Evolutionary conservation across 2,113 vertebrate genomes (phyloP).

Genomic region (Chaetops frenatus): DNA sequence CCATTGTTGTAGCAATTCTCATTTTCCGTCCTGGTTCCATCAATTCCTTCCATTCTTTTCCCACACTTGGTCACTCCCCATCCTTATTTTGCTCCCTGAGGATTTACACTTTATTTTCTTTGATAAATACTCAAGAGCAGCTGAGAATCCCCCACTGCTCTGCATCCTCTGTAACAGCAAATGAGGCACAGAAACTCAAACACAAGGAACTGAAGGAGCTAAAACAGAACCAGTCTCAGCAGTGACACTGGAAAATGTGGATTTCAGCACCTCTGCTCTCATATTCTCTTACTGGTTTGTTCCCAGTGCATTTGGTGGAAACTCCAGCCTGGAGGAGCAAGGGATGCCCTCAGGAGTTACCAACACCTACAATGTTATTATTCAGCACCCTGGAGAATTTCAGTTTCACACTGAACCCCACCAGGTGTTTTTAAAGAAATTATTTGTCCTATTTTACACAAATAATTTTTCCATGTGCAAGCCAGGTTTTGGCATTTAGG

Average conservation of each 20-base stretch:
- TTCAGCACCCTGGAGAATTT: background rate
- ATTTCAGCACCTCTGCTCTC: background rate
- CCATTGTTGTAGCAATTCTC: background rate
- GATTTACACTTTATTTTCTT: background rate
- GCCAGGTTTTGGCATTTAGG: background rate
- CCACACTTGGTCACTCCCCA: background rate
- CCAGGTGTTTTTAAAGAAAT: no score
- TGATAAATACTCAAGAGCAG: background rate
- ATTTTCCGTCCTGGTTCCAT: background rate
- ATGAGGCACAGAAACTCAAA: background rate
- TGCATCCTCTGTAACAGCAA: background rate
- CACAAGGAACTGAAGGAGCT: background rate
- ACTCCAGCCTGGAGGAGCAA: background rate
- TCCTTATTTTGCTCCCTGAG: background rate
- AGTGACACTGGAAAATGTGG: accelerated
- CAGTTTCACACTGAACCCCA: background rate
- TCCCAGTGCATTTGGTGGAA: background rate
- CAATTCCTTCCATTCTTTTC: background rate
- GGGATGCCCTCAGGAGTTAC: accelerated
- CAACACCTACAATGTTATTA: background rate
- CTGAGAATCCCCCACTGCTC: background rate
- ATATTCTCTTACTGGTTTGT: background rate
- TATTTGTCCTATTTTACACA: background rate
- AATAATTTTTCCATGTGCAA: accelerated
- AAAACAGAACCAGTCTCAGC: background rate